Percentiles rank a stretch among this genome's conserved stretches.
phyloP scores from a whole-genome alignment of 1,140 invertebrate species.

The Eriocheir sinensis region DNA sequence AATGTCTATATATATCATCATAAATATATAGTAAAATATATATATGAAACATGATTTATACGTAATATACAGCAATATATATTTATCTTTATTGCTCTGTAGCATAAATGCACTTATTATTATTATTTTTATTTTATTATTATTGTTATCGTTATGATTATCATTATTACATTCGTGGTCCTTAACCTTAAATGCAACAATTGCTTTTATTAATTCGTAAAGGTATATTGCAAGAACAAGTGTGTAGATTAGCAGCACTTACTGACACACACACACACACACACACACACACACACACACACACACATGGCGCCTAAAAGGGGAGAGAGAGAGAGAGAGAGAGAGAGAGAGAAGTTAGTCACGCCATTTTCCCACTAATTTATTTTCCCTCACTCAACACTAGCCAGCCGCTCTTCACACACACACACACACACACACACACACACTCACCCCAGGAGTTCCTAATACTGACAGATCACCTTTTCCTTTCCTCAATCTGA shows the following conservation, averaged over 20 bases:
- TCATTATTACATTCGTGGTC: neutral
- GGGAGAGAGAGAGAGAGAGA: neutral
- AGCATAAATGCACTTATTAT: neutral
- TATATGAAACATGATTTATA: neutral
- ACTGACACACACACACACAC: neutral
- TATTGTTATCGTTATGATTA: neutral
- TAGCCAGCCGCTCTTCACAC: neutral
- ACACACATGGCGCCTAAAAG: neutral
- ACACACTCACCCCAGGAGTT: neutral
- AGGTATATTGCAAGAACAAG: neutral
- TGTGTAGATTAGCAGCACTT: neutral
- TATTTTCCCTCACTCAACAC: neutral
- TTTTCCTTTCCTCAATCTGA: neutral
- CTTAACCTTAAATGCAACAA: neutral
- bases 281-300: conserved; percentile 19
- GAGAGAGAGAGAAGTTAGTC: neutral
- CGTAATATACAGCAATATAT: neutral
- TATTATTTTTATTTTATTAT: neutral
- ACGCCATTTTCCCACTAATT: neutral
- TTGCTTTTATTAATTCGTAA: neutral
- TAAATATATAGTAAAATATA: conserved; percentile 17
- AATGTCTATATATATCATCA: conserved; percentile 7
- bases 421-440: neutral
- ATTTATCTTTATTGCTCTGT: neutral
- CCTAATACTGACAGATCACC: neutral